A percentile compares a stretch with the other conserved stretches of the same genome.
Evolutionary conservation across 2,113 vertebrate genomes (phyloP).

Genomic region (Menura novaehollandiae): DNA sequence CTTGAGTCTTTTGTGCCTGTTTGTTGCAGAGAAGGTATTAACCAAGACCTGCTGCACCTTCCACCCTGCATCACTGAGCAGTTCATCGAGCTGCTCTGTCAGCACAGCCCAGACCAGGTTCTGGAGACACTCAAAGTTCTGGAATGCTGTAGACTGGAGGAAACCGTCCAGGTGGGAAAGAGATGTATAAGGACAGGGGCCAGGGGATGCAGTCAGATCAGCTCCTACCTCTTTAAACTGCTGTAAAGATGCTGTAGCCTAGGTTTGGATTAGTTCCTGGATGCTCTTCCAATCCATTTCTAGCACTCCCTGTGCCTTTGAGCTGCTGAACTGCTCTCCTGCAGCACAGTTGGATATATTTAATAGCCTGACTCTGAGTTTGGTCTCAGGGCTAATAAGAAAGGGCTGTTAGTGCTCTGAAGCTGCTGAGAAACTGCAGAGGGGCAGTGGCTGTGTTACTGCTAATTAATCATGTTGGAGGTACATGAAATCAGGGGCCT

Average conservation of each 20-base stretch:
- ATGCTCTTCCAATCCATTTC: background rate
- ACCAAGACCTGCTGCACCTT: slow-evolving; percentile 68
- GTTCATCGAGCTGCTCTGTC: slow-evolving; percentile 85
- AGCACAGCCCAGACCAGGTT: slow-evolving; percentile 80
- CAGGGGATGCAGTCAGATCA: background rate
- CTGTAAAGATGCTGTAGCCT: background rate
- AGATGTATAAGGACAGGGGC: background rate
- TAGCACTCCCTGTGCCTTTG: background rate
- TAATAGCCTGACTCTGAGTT: background rate
- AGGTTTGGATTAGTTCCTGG: background rate
- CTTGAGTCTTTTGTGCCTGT: background rate
- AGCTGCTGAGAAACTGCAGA: background rate
- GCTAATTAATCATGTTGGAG: background rate
- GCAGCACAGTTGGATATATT: background rate
- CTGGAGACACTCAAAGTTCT: slow-evolving; percentile 81
- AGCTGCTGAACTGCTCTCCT: background rate
- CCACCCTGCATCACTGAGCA: slow-evolving; percentile 81
- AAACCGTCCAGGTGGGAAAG: slow-evolving; percentile 84
- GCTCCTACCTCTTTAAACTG: background rate
- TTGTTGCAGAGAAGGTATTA: slow-evolving; percentile 82
- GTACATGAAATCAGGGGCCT: background rate
- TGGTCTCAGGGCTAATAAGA: background rate
- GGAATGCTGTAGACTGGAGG: slow-evolving; percentile 88
- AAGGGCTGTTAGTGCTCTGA: background rate
- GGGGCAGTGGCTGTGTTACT: background rate